These are phyloP conservation scores for Catonia carolina DNA, from an alignment of 2,888 invertebrate species.

Conservation along the genomic window DNA sequence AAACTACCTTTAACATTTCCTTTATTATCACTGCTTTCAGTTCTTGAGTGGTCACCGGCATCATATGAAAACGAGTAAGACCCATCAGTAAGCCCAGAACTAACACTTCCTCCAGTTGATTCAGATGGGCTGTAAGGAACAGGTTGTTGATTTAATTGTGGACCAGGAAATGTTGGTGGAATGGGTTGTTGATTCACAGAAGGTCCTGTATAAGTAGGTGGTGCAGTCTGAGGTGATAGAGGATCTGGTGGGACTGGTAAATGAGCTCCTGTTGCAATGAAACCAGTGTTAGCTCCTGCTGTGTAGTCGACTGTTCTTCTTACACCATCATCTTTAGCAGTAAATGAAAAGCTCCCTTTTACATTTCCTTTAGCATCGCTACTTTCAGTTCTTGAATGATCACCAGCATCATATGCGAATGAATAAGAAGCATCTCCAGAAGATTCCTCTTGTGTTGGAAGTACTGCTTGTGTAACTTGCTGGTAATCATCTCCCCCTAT, in stretches of 20 bases:
- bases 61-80: conserved; percentile 35
- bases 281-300: conserved; percentile 38
- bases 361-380: conserved; percentile 32
- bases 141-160: conserved; percentile 5
- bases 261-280: conserved; percentile 28
- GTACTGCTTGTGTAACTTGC: too few species aligned
- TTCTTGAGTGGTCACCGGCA: conserved; percentile 30
- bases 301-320: conserved; percentile 31
- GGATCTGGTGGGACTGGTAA: not conserved
- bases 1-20: conserved; percentile 32
- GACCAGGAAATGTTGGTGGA: not conserved
- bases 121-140: not conserved
- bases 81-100: conserved; percentile 26
- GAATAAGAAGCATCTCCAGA: conserved; percentile 15
- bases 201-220: not conserved
- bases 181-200: conserved; percentile 14
- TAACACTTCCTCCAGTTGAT: not conserved
- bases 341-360: conserved; percentile 31
- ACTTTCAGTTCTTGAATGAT: conserved; percentile 29
- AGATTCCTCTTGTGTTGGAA: too few species aligned
- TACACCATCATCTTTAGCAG: conserved; percentile 28
- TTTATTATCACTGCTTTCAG: conserved; percentile 28
- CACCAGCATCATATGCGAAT: conserved; percentile 21
- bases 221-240: not conserved
- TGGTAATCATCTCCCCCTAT: too few species aligned